These are phyloP conservation scores for Eucera pruinosa DNA, from an alignment of 2,888 invertebrate genomes.

Conservation along the genomic window DNA sequence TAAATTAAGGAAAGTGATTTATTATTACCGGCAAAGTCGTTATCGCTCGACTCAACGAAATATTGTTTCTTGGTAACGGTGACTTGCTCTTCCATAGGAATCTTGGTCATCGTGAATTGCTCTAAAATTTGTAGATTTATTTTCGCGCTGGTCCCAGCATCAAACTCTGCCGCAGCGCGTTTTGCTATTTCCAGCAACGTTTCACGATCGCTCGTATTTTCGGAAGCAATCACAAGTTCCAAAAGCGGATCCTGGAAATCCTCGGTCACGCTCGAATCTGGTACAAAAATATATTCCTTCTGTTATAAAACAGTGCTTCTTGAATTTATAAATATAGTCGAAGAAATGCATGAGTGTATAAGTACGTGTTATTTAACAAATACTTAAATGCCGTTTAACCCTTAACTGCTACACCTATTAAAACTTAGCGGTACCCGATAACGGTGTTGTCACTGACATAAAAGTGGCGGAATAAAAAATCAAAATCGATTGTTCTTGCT, in stretches of 20 bases:
- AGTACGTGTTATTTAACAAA: too few relatives aligned
- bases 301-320: not conserved
- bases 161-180: conserved; percentile 76
- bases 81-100: conserved; percentile 50
- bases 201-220: conserved; percentile 78
- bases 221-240: conserved; percentile 80
- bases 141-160: conserved; percentile 60
- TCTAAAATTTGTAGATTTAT: conserved; percentile 78
- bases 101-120: conserved; percentile 68
- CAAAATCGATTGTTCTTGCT: too few relatives aligned
- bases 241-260: conserved; percentile 77
- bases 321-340: not conserved
- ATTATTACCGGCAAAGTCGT: conserved; percentile 77
- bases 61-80: conserved; percentile 71
- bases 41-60: conserved; percentile 81
- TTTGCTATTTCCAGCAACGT: conserved; percentile 78
- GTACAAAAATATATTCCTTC: not conserved
- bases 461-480: too few relatives aligned
- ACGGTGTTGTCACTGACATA: too few relatives aligned
- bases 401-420: too few relatives aligned
- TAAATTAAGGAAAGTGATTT: not conserved
- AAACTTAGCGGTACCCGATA: too few relatives aligned
- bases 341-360: too few relatives aligned
- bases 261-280: conserved; percentile 23
- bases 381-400: too few relatives aligned